These are phyloP conservation scores for Neomicropteryx cornuta DNA, from an alignment of 1,140 invertebrate species.

Conservation along the genomic window DNA sequence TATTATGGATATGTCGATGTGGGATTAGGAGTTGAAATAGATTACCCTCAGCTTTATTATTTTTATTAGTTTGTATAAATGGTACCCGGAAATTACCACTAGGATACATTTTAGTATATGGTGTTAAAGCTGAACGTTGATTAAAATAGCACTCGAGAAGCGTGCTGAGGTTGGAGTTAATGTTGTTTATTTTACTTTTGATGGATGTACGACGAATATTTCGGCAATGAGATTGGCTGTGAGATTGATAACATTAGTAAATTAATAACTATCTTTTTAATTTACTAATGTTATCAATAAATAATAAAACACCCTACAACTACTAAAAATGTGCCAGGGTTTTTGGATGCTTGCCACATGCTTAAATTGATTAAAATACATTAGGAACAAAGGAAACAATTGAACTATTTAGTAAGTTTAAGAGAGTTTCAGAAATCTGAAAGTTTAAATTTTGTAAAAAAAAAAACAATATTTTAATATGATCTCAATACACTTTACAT, in stretches of 20 bases:
- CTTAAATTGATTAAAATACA: slow-evolving; percentile 16
- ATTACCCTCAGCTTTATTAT: slow-evolving; percentile 20
- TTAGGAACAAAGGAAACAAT: slow-evolving; percentile 10
- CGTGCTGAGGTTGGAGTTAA: too few species aligned
- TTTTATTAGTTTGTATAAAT: slow-evolving; percentile 21
- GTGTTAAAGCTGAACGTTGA: slow-evolving; percentile 14
- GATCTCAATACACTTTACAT: too few species aligned
- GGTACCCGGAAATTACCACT: slow-evolving; percentile 19
- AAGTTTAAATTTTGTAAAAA: slow-evolving; percentile 11
- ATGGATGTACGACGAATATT: slow-evolving; percentile 19
- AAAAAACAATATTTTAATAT: slow-evolving; percentile 13
- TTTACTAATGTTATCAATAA: too few species aligned
- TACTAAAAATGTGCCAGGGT: slow-evolving; percentile 12
- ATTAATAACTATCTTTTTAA: slow-evolving; percentile 17
- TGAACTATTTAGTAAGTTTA: slow-evolving; percentile 12
- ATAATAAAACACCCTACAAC: slow-evolving; percentile 11
- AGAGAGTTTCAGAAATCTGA: slow-evolving; percentile 10
- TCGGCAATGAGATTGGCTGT: slow-evolving; percentile 13
- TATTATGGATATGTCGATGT: slow-evolving; percentile 18
- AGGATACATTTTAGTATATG: slow-evolving; percentile 16
- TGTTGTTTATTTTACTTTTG: slow-evolving; percentile 21
- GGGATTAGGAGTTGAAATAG: slow-evolving; percentile 15
- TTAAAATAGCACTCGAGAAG: slow-evolving; percentile 13
- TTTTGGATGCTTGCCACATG: slow-evolving; percentile 17
- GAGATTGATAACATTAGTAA: slow-evolving; percentile 11